Evolutionary conservation across 2,888 invertebrate genomes (phyloP).

Genomic region (Dione vanillae): DNA sequence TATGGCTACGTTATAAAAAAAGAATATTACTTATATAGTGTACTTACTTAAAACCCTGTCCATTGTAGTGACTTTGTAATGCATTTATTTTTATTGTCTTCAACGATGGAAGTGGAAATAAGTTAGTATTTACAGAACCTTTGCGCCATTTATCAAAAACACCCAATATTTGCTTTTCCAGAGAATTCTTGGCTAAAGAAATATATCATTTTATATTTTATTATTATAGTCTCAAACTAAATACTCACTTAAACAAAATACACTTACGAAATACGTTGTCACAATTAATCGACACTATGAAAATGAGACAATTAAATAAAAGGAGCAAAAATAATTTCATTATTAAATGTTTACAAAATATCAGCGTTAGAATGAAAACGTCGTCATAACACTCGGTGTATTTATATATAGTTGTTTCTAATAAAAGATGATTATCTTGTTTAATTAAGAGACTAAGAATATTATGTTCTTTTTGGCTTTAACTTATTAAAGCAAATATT

Average conservation of each 20-base stretch:
- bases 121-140: constrained; percentile 43
- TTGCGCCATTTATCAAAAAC: constrained; percentile 49
- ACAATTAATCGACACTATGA: constrained; percentile 1
- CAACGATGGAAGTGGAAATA: constrained; percentile 49
- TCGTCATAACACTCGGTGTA: constrained; percentile 20
- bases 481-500: constrained; percentile 18
- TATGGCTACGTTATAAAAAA: too few species aligned
- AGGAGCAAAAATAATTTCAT: constrained; percentile 7
- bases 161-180: constrained; percentile 46
- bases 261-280: constrained; percentile 37
- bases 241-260: background rate
- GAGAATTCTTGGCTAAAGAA: constrained; percentile 45
- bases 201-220: background rate
- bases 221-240: background rate
- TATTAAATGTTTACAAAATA: background rate
- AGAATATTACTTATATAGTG: background rate
- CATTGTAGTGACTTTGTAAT: constrained; percentile 46
- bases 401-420: background rate
- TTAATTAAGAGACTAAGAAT: constrained; percentile 23
- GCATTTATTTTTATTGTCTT: constrained; percentile 43
- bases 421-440: constrained; percentile 30
- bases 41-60: constrained; percentile 49
- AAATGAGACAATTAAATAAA: background rate
- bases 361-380: background rate
- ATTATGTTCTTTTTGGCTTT: constrained; percentile 35